Percentiles rank a stretch among this genome's conserved stretches.
Conservation (phyloP, 2,113 vertebrate genomes). For the Microcebus tavaratra region DNA sequence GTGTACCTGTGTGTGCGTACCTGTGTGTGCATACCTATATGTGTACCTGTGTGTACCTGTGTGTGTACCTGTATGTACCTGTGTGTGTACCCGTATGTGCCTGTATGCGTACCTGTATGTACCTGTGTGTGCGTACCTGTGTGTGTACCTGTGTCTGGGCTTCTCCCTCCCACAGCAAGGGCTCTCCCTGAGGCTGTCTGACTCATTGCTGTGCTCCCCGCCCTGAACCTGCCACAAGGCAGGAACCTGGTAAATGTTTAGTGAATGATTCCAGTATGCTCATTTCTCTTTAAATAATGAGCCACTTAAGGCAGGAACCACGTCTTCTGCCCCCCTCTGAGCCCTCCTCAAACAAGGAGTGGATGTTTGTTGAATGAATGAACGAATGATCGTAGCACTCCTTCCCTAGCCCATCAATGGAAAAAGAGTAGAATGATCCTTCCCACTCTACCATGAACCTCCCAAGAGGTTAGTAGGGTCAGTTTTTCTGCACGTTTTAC, state of each 20-base stretch:
- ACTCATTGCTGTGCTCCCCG: background rate
- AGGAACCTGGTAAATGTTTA: background rate
- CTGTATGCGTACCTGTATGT: too few species aligned
- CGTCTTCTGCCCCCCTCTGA: background rate
- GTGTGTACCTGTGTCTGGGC: background rate
- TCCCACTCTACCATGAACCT: background rate
- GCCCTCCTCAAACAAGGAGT: background rate
- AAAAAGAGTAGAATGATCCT: background rate
- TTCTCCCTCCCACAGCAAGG: background rate
- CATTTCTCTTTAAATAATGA: background rate
- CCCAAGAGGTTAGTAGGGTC: background rate
- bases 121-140: too few species aligned
- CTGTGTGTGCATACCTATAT: too few species aligned
- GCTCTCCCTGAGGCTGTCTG: background rate
- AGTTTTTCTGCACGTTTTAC: background rate
- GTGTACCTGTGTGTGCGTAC: background rate
- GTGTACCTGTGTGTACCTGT: background rate
- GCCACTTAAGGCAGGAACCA: background rate
- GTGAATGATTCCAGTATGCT: background rate
- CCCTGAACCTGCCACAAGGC: background rate
- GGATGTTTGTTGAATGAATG: slow-evolving; percentile 12
- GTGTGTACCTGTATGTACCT: too few species aligned
- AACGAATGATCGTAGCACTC: background rate
- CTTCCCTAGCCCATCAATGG: background rate
- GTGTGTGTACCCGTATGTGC: too few species aligned